Evolutionary conservation across 2,797 vertebrate species (phyloP).

Genomic region (Ateles fusciceps): DNA sequence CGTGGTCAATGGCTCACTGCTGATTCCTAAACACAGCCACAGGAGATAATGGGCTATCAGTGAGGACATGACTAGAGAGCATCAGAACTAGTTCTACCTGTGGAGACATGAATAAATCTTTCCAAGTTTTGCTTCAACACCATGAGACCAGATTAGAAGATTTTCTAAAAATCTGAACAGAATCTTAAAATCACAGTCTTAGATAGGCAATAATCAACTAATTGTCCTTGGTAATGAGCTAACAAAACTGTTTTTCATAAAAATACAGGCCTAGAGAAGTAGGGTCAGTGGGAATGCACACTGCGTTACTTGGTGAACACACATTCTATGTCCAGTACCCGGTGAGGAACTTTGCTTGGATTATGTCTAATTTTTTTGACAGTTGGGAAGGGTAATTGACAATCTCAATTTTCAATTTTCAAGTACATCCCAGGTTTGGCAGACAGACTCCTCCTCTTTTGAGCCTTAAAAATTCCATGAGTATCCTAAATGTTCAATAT

Average conservation of each 20-base stretch:
- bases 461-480: background rate
- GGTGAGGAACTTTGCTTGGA: background rate
- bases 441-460: background rate
- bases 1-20: no score
- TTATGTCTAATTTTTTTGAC: background rate
- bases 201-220: background rate
- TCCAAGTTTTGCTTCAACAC: background rate
- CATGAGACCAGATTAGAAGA: background rate
- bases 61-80: background rate
- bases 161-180: background rate
- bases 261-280: background rate
- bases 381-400: background rate
- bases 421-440: background rate
- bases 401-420: background rate
- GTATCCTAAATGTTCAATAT: background rate
- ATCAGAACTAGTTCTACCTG: background rate
- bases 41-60: background rate
- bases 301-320: background rate
- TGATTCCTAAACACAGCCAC: background rate
- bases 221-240: background rate
- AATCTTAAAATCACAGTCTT: background rate
- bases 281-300: background rate
- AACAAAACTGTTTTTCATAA: background rate
- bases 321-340: background rate
- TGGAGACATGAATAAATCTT: background rate